Evolutionary conservation across 1,140 invertebrate species (phyloP), one percentile per base, ranked within the genome.

Genomic region (Zaprionus nigranus): DNA sequence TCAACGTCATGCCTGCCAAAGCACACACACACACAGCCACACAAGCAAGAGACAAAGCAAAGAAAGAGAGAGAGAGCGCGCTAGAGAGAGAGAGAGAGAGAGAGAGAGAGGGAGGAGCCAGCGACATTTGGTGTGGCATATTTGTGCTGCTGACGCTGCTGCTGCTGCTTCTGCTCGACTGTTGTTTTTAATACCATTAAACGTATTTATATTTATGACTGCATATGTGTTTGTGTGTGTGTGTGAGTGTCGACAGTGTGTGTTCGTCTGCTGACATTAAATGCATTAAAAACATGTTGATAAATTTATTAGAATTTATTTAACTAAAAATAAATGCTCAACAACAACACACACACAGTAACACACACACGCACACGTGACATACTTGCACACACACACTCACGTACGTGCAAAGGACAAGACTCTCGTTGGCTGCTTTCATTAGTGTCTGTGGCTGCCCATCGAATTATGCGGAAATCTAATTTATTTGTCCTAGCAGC

Each of bases 1-100:
- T 90, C 85, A 90, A 90, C 85, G 85, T 90, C 85, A 90, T 90
- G 85, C 81, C 81, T 84, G 81, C 86, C 82, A 73, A 75, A 75
- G 71, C 72, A 82, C 63, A 69, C 30, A 70, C 61, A 81, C 30
- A 84, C 46, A 69, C 30, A 61, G 57, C 54, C 58, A 73, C 24
- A 40, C 26, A 30, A 24, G 38, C 9, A 63, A 63, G 56, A 63
- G 40, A 24, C 24, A 64, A 38, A 61, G 34, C 69, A 24, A 24
- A 22, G 20, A 22, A 0, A 20, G 20, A 51, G 53, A 24, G 59
- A 26, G 60, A 51, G 60, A 68, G 26, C 51, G 53, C 36, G n/a
- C 28, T 15, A 56, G 28, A 61, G 36, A 68, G 46, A 73, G 36
- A 17, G 46, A 49, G 22, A 58, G 59, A 9, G 20, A 51, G 30